Evolutionary conservation across 2,888 invertebrate genomes (phyloP).

Genomic region (Cactoblastis cactorum): DNA sequence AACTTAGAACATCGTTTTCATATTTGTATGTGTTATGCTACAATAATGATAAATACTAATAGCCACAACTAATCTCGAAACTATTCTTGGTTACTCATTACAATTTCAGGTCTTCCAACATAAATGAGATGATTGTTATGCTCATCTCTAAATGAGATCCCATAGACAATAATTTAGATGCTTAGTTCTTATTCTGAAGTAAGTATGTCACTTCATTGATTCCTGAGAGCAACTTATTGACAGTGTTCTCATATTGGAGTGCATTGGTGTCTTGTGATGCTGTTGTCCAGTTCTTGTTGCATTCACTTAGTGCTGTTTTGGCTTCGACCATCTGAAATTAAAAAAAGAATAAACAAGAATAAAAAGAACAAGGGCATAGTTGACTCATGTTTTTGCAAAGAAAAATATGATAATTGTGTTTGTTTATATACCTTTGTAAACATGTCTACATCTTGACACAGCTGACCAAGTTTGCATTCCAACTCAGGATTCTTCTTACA

Average conservation of each 20-base stretch:
- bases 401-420: too few relatives aligned
- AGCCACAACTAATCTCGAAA: too few relatives aligned
- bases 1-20: not conserved
- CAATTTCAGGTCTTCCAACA: not conserved
- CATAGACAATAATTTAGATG: not conserved
- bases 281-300: constrained; percentile 40
- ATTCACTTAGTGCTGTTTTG: constrained; percentile 46
- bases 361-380: too few relatives aligned
- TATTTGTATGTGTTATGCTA: not conserved
- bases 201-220: constrained; percentile 64
- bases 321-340: constrained; percentile 60
- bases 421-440: constrained; percentile 54
- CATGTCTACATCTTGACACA: constrained; percentile 57
- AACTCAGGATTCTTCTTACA: constrained; percentile 45
- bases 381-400: too few relatives aligned
- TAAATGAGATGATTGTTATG: not conserved
- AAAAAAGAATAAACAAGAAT: too few relatives aligned
- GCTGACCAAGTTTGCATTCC: constrained; percentile 48
- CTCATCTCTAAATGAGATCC: not conserved
- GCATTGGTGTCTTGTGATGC: constrained; percentile 32
- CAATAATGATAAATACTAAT: too few relatives aligned
- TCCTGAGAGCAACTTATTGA: constrained; percentile 54
- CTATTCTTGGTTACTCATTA: not conserved
- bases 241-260: constrained; percentile 48
- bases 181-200: constrained; percentile 52